Evolutionary conservation across 2,888 invertebrate species (phyloP).

Genomic region (Andrena haemorrhoa): DNA sequence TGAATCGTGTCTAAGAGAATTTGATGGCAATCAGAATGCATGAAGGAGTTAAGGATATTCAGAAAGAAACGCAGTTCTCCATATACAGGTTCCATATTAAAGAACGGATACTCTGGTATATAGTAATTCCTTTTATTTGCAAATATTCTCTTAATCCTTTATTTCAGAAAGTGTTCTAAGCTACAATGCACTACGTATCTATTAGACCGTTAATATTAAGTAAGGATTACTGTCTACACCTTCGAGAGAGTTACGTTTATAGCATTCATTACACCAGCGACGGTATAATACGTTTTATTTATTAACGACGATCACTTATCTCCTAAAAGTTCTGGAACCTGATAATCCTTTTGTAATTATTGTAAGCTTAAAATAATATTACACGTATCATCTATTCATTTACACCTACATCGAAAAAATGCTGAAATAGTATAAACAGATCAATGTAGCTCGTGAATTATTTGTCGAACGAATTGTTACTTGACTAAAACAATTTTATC

Average conservation of each 20-base stretch:
- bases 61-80: slow-evolving; percentile 9
- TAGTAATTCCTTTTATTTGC: slow-evolving; percentile 41
- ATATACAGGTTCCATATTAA: slow-evolving; percentile 25
- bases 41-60: slow-evolving; percentile 21
- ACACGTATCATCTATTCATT: neutral
- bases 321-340: no score
- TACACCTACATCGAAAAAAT: neutral
- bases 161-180: slow-evolving; percentile 20
- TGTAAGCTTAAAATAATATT: slow-evolving; percentile 1
- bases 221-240: neutral
- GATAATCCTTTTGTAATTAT: neutral
- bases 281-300: slow-evolving; percentile 2
- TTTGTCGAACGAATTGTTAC: no score
- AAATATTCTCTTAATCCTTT: slow-evolving; percentile 29
- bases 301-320: no score
- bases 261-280: slow-evolving; percentile 6
- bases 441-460: neutral
- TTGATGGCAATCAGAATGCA: neutral
- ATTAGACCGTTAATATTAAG: neutral
- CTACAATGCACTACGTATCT: slow-evolving; percentile 31
- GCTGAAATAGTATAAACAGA: neutral
- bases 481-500: no score
- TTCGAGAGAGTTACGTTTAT: neutral
- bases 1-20: slow-evolving; percentile 4
- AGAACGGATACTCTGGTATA: slow-evolving; percentile 33